These are phyloP conservation scores for Eurosta solidaginis DNA, from an alignment of 1,140 invertebrate species.

Conservation along the genomic window DNA sequence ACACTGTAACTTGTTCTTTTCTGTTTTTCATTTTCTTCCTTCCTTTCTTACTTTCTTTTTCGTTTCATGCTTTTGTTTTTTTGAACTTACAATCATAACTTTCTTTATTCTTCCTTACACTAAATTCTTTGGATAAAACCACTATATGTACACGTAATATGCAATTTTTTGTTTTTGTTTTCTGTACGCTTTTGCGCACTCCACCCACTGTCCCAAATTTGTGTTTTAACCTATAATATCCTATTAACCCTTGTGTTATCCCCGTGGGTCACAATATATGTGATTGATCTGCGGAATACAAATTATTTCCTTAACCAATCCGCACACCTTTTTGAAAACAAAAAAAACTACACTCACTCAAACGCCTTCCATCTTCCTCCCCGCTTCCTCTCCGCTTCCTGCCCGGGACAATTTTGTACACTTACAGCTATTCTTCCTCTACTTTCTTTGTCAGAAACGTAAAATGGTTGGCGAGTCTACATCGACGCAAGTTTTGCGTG, in stretches of 20 bases:
- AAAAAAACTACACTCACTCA: background rate
- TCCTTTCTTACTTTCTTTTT: background rate
- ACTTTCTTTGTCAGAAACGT: constrained; percentile 81
- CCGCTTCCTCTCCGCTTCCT: constrained; percentile 31
- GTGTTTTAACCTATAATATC: background rate
- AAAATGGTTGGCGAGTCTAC: constrained; percentile 97
- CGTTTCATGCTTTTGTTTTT: constrained; percentile 17
- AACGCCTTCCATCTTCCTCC: constrained; percentile 31
- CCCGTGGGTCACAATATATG: background rate
- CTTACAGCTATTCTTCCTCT: constrained; percentile 61
- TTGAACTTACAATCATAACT: background rate
- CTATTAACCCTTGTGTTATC: background rate
- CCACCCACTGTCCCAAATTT: constrained; percentile 25
- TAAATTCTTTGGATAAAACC: background rate
- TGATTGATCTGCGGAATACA: background rate
- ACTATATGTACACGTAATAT: background rate
- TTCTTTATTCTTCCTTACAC: background rate
- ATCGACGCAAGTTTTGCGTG: constrained; percentile 95
- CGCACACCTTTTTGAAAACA: too few relatives aligned
- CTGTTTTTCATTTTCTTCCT: constrained; percentile 1
- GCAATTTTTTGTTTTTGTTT: constrained; percentile 25
- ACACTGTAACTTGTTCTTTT: constrained; percentile 29
- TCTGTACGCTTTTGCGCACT: constrained; percentile 27
- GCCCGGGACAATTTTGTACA: constrained; percentile 41
- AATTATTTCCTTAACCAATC: background rate